Base-by-base conservation (phyloP, 2,888 invertebrate species). In the Vanessa cardui region DNA sequence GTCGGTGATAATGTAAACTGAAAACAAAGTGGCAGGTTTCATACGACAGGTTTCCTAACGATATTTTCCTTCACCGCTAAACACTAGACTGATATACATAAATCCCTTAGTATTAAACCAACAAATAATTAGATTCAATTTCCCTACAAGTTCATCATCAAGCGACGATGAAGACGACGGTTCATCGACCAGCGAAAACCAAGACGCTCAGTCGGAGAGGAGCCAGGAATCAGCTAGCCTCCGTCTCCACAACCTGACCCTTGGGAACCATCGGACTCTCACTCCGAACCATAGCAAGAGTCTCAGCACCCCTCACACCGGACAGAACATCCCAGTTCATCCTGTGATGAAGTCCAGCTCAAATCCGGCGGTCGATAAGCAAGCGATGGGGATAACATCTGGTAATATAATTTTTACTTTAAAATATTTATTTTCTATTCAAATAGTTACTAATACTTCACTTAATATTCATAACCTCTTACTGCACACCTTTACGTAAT, bases 111-210 rank as follows among this genome's bases (percentile, higher is more conserved):
- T 39, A 12, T 12, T 12, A 44, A 20, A 20, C 20, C 1, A 26
- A 26, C 26, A 26, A 26, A 26, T 20, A 54, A 45, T 21, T 62
- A 0, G 5, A 46, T 15, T n/a, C 54, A 33, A 15, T 16, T 33
- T 33, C 7, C 54, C 70, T 94, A 26, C 76, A 94, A 96, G 89
- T 90, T 97, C 87, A 83, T 96, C 96, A 66, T 96, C 96, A 66
- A 96, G 96, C 77, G 96, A 96, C 58, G 95, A 95, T 68, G 94
- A 94, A 63, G 95, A 94, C 74, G 93, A 93, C 64, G 94, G 93
- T 1, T 92, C 92, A 0, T 90, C 91, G 1, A 86, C 88, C 31
- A 92, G 92, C 70, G 93, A 93, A 74, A 91, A 90, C 75, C 88
- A 88, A 62, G 92, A 90, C 71, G 90, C 89, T 0, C 85, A 84